Evolutionary conservation across 2,888 invertebrate genomes (phyloP).

Genomic region (Metopia argyrocephala): DNA sequence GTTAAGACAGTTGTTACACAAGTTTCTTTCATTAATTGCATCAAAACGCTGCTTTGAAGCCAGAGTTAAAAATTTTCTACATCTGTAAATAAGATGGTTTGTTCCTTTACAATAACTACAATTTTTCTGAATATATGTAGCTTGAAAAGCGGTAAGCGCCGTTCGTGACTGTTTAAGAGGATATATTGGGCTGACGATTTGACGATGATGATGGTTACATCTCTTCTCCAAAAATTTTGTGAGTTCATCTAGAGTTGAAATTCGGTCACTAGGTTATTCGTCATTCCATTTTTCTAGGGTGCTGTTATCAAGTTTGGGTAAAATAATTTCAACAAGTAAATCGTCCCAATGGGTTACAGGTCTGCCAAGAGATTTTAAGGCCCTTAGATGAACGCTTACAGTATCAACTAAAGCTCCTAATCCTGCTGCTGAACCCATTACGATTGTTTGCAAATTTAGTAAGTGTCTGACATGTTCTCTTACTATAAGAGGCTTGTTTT

Average conservation of each 20-base stretch:
- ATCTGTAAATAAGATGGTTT: no score
- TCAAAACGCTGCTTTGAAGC: slow-evolving; percentile 44
- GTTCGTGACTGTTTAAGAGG: no score
- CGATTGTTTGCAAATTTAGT: slow-evolving; percentile 18
- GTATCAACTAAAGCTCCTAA: no score
- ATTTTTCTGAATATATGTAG: background rate
- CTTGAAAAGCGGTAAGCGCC: no score
- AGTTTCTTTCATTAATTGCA: slow-evolving; percentile 34
- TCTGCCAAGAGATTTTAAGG: no score
- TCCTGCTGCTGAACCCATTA: no score
- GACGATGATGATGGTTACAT: no score
- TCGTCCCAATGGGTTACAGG: no score
- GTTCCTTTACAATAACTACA: background rate
- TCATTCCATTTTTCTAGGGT: slow-evolving; percentile 28
- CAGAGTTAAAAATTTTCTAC: no score
- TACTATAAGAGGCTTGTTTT: slow-evolving; percentile 19
- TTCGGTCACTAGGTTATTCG: slow-evolving; percentile 5
- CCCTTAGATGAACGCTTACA: no score
- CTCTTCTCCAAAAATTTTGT: no score
- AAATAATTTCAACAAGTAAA: slow-evolving; percentile 37
- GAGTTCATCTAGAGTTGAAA: background rate
- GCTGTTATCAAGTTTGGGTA: slow-evolving; percentile 25
- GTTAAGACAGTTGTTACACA: slow-evolving; percentile 44
- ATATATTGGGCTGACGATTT: no score
- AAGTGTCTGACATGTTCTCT: slow-evolving; percentile 23